Evolutionary conservation across 2,797 vertebrate genomes (phyloP).

Genomic region (Malacoctenus gilli): DNA sequence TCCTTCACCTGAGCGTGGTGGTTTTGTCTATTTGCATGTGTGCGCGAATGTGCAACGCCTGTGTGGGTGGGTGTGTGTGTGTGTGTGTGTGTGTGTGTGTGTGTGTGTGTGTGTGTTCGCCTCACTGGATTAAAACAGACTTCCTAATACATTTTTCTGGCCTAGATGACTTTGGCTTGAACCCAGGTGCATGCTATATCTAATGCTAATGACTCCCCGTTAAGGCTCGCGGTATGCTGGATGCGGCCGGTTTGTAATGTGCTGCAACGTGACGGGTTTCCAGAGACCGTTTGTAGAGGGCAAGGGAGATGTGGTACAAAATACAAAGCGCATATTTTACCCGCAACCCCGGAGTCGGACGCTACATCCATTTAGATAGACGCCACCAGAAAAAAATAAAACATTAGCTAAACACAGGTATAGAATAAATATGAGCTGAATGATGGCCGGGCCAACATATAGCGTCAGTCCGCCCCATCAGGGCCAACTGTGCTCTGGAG

Average conservation of each 20-base stretch:
- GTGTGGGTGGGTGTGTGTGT: neutral
- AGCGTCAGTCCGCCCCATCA: neutral
- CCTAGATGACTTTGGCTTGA: slow-evolving; percentile 60
- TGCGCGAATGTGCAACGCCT: too few species aligned
- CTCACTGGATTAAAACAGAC: slow-evolving; percentile 36
- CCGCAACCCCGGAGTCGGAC: slow-evolving; percentile 1
- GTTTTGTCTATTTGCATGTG: slow-evolving; percentile 3
- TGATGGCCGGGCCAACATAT: neutral
- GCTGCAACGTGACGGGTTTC: slow-evolving; percentile 40
- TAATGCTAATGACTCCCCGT: slow-evolving; percentile 56
- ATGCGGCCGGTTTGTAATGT: slow-evolving; percentile 44
- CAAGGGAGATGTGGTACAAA: slow-evolving; percentile 26
- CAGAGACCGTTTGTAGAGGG: slow-evolving; percentile 35
- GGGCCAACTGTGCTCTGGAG: neutral
- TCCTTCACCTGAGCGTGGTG: neutral
- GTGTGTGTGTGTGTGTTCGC: neutral
- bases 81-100: neutral
- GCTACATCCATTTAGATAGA: slow-evolving; percentile 27
- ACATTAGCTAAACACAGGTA: slow-evolving; percentile 28
- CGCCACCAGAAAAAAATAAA: slow-evolving; percentile 28
- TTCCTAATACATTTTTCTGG: slow-evolving; percentile 8
- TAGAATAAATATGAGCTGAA: slow-evolving; percentile 32
- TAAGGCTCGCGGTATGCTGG: slow-evolving; percentile 31
- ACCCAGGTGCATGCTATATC: slow-evolving; percentile 35
- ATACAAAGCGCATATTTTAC: slow-evolving; percentile 36